A percentile compares a stretch with the other conserved stretches of the same genome.
These are phyloP conservation scores for Cosmorhoe ocellata DNA, from an alignment of 2,888 invertebrate species.

Conservation along the genomic window DNA sequence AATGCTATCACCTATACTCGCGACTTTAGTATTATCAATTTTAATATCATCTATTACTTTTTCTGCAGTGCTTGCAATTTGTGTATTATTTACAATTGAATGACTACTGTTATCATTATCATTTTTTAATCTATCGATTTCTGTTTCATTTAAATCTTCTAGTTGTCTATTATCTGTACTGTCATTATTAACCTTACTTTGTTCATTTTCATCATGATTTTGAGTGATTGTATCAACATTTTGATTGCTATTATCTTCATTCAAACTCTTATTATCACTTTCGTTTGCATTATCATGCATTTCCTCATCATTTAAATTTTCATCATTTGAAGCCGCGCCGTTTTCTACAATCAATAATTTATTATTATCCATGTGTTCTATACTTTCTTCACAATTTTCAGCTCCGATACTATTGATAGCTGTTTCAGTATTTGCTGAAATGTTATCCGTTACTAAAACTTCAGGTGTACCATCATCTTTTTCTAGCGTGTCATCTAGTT, in stretches of 20 bases:
- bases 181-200: neutral
- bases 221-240: neutral
- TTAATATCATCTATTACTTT: too few relatives aligned
- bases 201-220: neutral
- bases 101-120: too few relatives aligned
- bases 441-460: too few relatives aligned
- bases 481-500: neutral
- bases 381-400: neutral
- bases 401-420: neutral
- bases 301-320: neutral
- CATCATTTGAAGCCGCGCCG: neutral
- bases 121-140: constrained; percentile 3
- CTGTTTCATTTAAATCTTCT: neutral
- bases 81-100: neutral
- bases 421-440: neutral
- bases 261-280: neutral
- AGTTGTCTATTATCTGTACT: constrained; percentile 3
- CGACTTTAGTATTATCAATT: too few relatives aligned
- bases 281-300: neutral
- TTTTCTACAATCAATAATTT: neutral
- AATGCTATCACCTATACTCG: too few relatives aligned
- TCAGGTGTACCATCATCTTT: neutral
- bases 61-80: neutral
- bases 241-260: neutral
- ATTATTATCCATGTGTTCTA: neutral